Base-by-base conservation (phyloP, 2,888 invertebrate genomes). In the Proisotoma minuta region DNA sequence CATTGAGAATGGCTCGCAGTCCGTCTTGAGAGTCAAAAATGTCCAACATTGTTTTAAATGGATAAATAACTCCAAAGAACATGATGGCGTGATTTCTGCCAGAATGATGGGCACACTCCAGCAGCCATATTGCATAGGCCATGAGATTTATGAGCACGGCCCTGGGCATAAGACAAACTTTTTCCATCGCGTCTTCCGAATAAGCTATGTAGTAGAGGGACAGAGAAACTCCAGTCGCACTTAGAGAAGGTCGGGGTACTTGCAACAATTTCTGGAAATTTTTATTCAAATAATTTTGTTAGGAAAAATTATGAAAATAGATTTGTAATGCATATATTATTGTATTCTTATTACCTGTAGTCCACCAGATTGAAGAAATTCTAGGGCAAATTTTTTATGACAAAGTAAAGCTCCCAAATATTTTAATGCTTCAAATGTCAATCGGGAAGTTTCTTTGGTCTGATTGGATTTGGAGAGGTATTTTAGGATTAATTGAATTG, bases 51-150 rank as follows among this genome's bases (percentile, higher is more conserved):
- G 92, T 86, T 74, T 90, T 84, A 78, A 96, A 98, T 73, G 92
- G 89, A 78, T 97, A 96, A 5, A 92, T 90, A 53, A 95, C 84
- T 0, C 93, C 91, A 78, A 99, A 96, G 80, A 99, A 99, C 94
- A 97, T 95, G 26, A 95, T 92, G 1, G 96, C 95, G 79, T 98
- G 95, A 76, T 96, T 95, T 64, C 95, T 84, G n/a, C 96, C 96
- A 0, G 96, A 97, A 80, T 96, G 95, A 78, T 96, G 93, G 0
- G 96, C 94, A 74, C 96, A 93, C 76, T 97, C 97, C 54, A 99
- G 78, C 48, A 98, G 82, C 96, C 97, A 98, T 2, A 98, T 80
- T 0, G 91, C 91, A 78, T 97, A 98, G 70, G 88, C 88, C 76
- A 60, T 70, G 62, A 72, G 53, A 43, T 66, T 60, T 24, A 60